Evolutionary conservation across 35 echinoderm and acorn worm species (phyloP), one percentile per base, ranked within the genome.

Genomic region (Chiridota heheva): DNA sequence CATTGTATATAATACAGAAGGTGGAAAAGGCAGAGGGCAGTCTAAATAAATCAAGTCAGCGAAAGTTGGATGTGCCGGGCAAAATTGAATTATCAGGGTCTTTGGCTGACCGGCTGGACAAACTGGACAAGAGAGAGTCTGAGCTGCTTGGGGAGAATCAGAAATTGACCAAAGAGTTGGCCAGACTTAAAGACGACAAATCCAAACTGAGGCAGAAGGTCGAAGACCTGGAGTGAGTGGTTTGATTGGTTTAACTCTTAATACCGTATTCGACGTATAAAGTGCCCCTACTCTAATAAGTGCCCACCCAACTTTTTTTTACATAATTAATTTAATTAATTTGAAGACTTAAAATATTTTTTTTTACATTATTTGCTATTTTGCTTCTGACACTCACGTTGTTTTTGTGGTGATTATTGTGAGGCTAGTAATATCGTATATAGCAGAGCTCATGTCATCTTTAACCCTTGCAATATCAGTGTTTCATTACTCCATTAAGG

Each of bases 141-240:
- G 84, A 97, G 28, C 64, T 97, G 17, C 55, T 91, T 40, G 88
- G 64, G 36, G 71, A 91, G 58, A 97, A 88, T 36, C 36, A 38
- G 7, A 58, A 75, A 38, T 35, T 86, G 16, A 84, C 77, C 41
- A 90, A 91, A 72, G 88, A 97, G 40, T 40, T 87, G 8, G 86
- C 69, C 18, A 82, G 88, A 30, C 58, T 91, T 6, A 91, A 88
- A 68, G 88, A 97, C 40, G 93, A 96, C 36, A 97, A 90, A 68
- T 77, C 78, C 22, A 97, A 97, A 70, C 79, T 97, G 3, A 91
- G 84, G 60, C 88, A 97, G 59, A 91, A 82, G 24, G 78, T 97
- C 56, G 93, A 97, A 44, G 88, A 97, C 32, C 53, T 87, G 39
- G 93, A 97, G 93, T 97, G 59, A 91, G 88, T 83, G 53, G 32